Evolutionary conservation across 2,888 invertebrate genomes (phyloP).

Genomic region (Subacronicta megacephala): DNA sequence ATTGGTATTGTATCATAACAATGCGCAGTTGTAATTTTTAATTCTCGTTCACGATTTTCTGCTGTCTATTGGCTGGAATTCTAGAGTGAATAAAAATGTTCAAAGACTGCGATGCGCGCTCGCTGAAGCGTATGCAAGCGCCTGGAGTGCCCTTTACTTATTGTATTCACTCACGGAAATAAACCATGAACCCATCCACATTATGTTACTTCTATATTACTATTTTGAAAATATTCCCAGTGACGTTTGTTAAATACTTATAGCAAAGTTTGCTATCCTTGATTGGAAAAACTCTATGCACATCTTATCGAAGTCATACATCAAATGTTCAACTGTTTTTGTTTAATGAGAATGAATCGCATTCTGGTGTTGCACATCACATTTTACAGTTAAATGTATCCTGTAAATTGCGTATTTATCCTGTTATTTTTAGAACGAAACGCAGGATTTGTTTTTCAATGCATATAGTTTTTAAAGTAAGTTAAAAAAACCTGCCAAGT

Average conservation of each 20-base stretch:
- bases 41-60: conserved; percentile 29
- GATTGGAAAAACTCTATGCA: not conserved
- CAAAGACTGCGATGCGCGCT: conserved; percentile 55
- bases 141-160: conserved; percentile 54
- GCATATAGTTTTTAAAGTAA: too few relatives aligned
- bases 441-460: not conserved
- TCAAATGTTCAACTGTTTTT: too few relatives aligned
- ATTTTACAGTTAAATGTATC: too few relatives aligned
- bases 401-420: too few relatives aligned
- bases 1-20: conserved; percentile 34
- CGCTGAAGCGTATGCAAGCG: conserved; percentile 55
- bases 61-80: conserved; percentile 40
- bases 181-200: conserved; percentile 40
- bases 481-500: too few relatives aligned
- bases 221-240: conserved; percentile 21
- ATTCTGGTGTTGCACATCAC: too few relatives aligned
- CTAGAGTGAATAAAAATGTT: conserved; percentile 56
- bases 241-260: conserved; percentile 29
- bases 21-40: conserved; percentile 35
- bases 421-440: not conserved
- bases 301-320: not conserved
- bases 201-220: conserved; percentile 36
- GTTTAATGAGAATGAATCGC: too few relatives aligned
- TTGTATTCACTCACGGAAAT: conserved; percentile 49
- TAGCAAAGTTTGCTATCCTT: conserved; percentile 4